Evolutionary conservation across 1,140 invertebrate genomes (phyloP).

Genomic region (Pentalonia nigronervosa): DNA sequence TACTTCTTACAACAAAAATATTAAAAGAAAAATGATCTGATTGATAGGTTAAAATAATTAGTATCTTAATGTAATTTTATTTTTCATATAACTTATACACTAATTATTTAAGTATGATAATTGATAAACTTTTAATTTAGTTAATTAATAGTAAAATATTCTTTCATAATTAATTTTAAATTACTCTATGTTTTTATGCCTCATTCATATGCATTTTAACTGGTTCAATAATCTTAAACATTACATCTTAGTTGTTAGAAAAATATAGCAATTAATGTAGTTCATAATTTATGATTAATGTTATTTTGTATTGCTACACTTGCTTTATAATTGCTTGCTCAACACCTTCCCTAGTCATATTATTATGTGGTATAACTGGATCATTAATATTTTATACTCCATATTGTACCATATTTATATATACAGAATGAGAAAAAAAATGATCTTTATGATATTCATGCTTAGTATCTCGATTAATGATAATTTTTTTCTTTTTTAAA

Average conservation of each 20-base stretch:
- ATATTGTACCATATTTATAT: background rate
- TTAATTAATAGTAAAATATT: background rate
- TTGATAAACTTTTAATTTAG: too few species aligned
- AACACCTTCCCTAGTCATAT: background rate
- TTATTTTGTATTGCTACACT: background rate
- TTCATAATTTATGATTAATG: background rate
- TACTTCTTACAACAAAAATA: too few species aligned
- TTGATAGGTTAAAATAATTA: too few species aligned
- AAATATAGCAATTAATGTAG: background rate
- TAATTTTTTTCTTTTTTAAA: background rate
- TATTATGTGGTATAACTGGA: background rate
- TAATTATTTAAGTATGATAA: too few species aligned
- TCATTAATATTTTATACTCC: background rate
- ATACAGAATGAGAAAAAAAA: background rate
- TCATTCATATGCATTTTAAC: background rate
- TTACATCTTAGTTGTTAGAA: background rate
- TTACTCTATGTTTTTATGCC: background rate
- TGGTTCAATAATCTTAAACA: background rate
- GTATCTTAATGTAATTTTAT: too few species aligned
- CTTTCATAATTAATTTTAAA: background rate
- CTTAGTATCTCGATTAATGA: background rate
- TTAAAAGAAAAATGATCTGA: too few species aligned
- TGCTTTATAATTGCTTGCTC: background rate
- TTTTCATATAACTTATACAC: too few species aligned
- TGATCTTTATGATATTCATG: background rate